Evolutionary conservation across 2,888 invertebrate species (phyloP).

Genomic region (Balanococcus diminutus): DNA sequence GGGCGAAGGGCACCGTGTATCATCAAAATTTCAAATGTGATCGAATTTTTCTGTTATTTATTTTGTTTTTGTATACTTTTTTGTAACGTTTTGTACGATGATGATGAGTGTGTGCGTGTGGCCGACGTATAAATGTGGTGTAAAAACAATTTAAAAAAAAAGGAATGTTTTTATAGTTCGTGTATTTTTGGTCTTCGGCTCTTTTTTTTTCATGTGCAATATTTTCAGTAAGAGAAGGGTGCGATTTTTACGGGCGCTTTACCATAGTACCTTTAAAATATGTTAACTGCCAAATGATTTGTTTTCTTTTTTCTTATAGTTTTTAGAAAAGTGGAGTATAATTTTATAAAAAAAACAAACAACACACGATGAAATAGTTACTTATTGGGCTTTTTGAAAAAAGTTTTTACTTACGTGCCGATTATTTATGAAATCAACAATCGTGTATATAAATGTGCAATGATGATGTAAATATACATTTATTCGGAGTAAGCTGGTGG

Average conservation of each 20-base stretch:
- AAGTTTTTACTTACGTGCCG: conserved; percentile 13
- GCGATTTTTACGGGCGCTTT: neutral
- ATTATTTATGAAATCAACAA: conserved; percentile 13
- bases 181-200: neutral
- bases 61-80: conserved; percentile 22
- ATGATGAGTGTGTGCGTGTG: neutral
- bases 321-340: too few relatives aligned
- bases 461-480: conserved; percentile 49
- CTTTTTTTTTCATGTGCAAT: conserved; percentile 6
- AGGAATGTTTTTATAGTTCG: neutral
- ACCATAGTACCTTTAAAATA: conserved; percentile 5
- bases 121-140: neutral
- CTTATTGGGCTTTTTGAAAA: neutral
- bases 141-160: conserved; percentile 23
- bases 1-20: neutral
- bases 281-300: neutral
- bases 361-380: neutral
- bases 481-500: neutral
- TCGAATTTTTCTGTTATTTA: conserved; percentile 27
- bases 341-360: conserved; percentile 9
- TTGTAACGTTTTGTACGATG: conserved; percentile 2
- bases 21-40: conserved; percentile 31
- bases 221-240: neutral
- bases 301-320: neutral
- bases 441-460: conserved; percentile 23